These are phyloP conservation scores for Lycia hirtaria DNA, from an alignment of 2,888 invertebrate species.

Conservation along the genomic window DNA sequence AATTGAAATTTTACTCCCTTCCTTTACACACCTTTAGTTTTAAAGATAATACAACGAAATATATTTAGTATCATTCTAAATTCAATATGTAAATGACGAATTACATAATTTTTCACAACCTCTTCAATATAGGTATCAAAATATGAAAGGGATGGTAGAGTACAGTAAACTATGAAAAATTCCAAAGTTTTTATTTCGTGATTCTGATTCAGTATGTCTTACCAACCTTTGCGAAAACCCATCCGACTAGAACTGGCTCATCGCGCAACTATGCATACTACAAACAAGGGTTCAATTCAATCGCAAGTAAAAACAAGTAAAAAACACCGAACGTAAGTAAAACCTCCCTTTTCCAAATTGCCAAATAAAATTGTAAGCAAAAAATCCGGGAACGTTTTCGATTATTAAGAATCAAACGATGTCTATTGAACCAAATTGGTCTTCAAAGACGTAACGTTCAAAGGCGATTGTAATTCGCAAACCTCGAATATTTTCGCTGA, in stretches of 20 bases:
- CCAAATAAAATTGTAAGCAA: constrained; percentile 17
- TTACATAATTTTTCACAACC: too few species aligned
- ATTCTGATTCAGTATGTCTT: too few species aligned
- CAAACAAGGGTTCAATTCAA: constrained; percentile 6
- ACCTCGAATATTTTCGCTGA: constrained; percentile 33
- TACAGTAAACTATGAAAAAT: too few species aligned
- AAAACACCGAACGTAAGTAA: not conserved
- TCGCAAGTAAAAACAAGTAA: constrained; percentile 1
- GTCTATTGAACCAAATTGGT: constrained; percentile 13
- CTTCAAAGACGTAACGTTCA: constrained; percentile 24
- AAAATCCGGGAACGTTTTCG: constrained; percentile 15
- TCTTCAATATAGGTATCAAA: too few species aligned
- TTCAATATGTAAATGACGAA: too few species aligned
- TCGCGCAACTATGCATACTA: constrained; percentile 3
- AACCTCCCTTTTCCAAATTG: constrained; percentile 6
- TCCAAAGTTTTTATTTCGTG: too few species aligned
- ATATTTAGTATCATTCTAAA: too few species aligned
- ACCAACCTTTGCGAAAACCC: constrained; percentile 8
- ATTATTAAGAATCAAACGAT: constrained; percentile 25
- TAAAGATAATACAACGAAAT: too few species aligned
- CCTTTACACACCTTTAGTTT: too few species aligned
- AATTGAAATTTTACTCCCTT: too few species aligned
- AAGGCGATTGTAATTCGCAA: constrained; percentile 27
- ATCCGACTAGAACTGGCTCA: constrained; percentile 14
- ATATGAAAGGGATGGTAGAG: too few species aligned